Evolutionary conservation across 2,113 vertebrate genomes (phyloP).

Genomic region (Echinops telfairi): DNA sequence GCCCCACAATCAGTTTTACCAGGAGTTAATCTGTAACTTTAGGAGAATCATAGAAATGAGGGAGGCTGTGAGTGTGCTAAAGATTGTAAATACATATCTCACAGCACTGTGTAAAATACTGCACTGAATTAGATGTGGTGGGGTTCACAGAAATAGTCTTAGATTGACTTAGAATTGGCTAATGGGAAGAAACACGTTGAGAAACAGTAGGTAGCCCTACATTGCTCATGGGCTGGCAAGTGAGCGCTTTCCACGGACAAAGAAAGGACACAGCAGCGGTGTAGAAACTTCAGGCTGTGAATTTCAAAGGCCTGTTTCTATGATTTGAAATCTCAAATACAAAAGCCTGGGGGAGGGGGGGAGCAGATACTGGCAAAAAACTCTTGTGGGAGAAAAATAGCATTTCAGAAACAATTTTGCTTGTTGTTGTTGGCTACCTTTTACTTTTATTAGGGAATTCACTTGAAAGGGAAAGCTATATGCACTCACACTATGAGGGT

Average conservation of each 20-base stretch:
- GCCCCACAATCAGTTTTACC: slow-evolving; percentile 74
- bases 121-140: background rate
- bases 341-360: background rate
- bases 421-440: background rate
- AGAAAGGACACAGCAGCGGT: background rate
- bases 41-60: slow-evolving; percentile 50
- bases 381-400: background rate
- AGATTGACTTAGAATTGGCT: background rate
- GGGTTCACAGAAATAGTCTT: slow-evolving; percentile 13
- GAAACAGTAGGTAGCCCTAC: background rate
- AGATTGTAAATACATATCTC: too few species aligned
- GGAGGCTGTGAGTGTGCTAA: background rate
- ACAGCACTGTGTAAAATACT: slow-evolving; percentile 7
- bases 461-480: background rate
- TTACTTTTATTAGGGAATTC: background rate
- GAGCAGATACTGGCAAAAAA: background rate
- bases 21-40: slow-evolving; percentile 69
- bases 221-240: background rate
- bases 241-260: background rate
- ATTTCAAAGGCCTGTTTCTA: slow-evolving; percentile 38
- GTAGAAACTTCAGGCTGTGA: background rate
- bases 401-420: background rate
- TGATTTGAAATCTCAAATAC: background rate
- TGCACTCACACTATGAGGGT: background rate
- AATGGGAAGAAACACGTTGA: background rate